Evolutionary conservation across 2,797 vertebrate species (phyloP).

Genomic region (Oreochromis mossambicus): DNA sequence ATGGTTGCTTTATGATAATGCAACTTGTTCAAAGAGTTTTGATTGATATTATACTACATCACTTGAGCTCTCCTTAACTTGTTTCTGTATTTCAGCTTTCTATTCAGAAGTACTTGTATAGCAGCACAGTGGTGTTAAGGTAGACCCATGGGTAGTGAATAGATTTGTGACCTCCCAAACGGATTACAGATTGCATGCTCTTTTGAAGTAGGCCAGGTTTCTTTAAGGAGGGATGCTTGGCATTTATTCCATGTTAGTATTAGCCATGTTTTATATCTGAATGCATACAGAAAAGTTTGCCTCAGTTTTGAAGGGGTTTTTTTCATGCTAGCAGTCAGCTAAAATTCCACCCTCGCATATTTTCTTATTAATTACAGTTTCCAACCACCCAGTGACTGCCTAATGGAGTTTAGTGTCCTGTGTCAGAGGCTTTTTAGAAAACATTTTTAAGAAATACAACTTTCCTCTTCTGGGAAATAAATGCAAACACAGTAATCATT

Average conservation of each 20-base stretch:
- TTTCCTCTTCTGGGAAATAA: background rate
- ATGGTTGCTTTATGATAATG: background rate
- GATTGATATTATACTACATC: background rate
- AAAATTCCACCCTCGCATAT: background rate
- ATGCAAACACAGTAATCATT: background rate
- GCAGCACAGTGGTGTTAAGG: background rate
- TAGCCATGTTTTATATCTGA: background rate
- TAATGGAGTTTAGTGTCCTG: background rate
- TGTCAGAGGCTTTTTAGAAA: background rate
- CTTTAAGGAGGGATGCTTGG: background rate
- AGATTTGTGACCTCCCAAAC: background rate
- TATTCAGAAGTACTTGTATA: background rate
- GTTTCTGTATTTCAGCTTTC: background rate
- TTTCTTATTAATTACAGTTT: background rate
- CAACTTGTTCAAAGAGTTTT: background rate
- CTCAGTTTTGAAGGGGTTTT: accelerated
- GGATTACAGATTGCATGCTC: background rate
- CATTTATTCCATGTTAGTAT: background rate
- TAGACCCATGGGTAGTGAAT: background rate
- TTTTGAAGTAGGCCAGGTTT: background rate
- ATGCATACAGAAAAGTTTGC: background rate
- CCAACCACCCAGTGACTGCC: background rate
- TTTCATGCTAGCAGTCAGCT: background rate
- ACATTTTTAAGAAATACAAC: background rate
- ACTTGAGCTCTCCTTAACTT: background rate